Conservation (phyloP, 2,888 invertebrate genomes). For the Nomada ruficornis region DNA sequence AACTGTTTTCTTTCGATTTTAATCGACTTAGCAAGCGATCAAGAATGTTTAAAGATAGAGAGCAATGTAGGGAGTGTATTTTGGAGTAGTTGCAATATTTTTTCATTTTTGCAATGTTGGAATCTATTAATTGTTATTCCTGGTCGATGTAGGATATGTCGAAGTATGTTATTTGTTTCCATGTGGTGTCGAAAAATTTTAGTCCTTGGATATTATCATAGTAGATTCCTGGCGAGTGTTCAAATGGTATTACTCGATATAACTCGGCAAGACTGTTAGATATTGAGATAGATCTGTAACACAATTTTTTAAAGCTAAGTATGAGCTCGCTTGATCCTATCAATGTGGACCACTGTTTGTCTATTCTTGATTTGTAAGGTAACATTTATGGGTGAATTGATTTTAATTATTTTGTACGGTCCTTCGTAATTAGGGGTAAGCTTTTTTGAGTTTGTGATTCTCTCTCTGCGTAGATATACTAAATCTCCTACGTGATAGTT, state of each 20-base stretch:
- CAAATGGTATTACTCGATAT: neutral
- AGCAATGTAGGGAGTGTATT: too few species aligned
- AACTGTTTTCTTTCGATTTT: neutral
- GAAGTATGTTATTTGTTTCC: slow-evolving; percentile 11
- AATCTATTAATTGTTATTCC: neutral
- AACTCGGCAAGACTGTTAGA: too few species aligned
- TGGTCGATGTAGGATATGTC: neutral
- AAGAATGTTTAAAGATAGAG: neutral
- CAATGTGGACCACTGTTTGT: neutral
- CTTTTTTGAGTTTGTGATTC: slow-evolving; percentile 17
- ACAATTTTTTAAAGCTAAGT: too few species aligned
- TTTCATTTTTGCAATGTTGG: neutral
- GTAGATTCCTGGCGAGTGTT: neutral
- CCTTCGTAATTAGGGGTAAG: slow-evolving; percentile 43
- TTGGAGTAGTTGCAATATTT: too few species aligned
- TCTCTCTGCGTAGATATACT: slow-evolving; percentile 57
- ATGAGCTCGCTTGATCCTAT: neutral
- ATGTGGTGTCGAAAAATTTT: slow-evolving; percentile 19
- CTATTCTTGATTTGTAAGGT: neutral
- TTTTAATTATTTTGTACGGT: neutral
- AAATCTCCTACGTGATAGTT: slow-evolving; percentile 60
- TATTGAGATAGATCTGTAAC: too few species aligned
- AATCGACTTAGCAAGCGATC: neutral
- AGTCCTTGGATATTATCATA: slow-evolving; percentile 8
- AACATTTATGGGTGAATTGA: neutral